phyloP scores from a whole-genome alignment of 2,797 vertebrate genomes.

The Labeo calbasu region DNA sequence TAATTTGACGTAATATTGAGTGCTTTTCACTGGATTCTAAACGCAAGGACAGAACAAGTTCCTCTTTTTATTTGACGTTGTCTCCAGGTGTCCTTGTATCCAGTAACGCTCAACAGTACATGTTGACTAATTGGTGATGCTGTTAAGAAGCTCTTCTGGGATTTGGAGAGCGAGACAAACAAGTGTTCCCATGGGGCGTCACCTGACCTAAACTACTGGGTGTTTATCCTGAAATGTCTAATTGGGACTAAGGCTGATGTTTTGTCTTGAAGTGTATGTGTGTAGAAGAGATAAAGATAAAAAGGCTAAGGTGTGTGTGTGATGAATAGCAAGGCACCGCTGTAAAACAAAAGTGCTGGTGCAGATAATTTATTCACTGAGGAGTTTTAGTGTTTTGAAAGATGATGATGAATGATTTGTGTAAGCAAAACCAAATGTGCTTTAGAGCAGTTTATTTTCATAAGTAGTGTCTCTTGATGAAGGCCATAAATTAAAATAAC shows the following conservation, averaged over 20 bases:
- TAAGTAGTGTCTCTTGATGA: constrained; percentile 25
- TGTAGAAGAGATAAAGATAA: constrained; percentile 6
- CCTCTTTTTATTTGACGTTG: constrained; percentile 14
- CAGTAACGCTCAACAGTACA: constrained; percentile 39
- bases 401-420: constrained; percentile 13
- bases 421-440: constrained; percentile 15
- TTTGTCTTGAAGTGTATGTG: constrained; percentile 22
- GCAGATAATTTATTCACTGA: constrained; percentile 2
- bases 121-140: constrained; percentile 64
- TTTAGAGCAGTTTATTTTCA: constrained; percentile 18
- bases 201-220: constrained; percentile 63
- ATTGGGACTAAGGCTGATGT: constrained; percentile 41
- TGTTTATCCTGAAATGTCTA: constrained; percentile 70
- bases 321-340: neutral
- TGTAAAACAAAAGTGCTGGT: neutral
- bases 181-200: constrained; percentile 62
- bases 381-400: constrained; percentile 22
- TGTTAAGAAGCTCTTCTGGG: constrained; percentile 64
- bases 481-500: constrained; percentile 16
- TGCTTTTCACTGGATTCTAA: neutral
- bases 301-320: neutral
- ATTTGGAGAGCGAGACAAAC: constrained; percentile 66
- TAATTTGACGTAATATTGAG: neutral
- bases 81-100: constrained; percentile 52
- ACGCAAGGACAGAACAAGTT: constrained; percentile 5